phyloP scores from a whole-genome alignment of 2,888 invertebrate species.

The Pegoplata infirma region DNA sequence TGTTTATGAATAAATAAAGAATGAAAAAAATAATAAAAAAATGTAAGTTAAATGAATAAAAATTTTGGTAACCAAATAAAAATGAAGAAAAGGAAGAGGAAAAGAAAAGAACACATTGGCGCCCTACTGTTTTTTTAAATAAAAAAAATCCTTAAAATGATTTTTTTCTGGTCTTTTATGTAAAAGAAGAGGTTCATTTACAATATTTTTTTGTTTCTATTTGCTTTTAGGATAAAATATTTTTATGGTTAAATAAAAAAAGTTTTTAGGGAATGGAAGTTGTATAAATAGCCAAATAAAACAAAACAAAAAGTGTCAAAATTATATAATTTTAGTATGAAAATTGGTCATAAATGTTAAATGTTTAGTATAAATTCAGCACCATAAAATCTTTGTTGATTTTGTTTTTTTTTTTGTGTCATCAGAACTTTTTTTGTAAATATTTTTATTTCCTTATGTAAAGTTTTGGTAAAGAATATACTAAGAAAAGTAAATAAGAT shows the following conservation, averaged over 20 bases:
- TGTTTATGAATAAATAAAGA: constrained; percentile 5
- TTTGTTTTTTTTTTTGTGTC: constrained; percentile 42
- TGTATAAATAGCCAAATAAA: background rate
- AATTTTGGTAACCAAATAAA: background rate
- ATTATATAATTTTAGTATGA: constrained; percentile 7
- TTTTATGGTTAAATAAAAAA: constrained; percentile 25
- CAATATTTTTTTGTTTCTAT: background rate
- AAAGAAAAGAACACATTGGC: constrained; percentile 19
- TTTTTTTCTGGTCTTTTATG: background rate
- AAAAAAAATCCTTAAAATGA: background rate
- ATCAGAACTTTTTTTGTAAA: constrained; percentile 6
- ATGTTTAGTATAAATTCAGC: constrained; percentile 35
- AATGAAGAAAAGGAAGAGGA: background rate
- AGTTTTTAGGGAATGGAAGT: background rate
- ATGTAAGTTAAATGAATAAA: background rate
- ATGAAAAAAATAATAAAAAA: constrained; percentile 1
- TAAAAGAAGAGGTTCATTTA: constrained; percentile 39
- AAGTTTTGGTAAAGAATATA: constrained; percentile 25
- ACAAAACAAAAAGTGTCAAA: constrained; percentile 20
- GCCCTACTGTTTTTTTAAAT: constrained; percentile 37
- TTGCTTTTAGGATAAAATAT: background rate
- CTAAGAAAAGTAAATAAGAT: constrained; percentile 2
- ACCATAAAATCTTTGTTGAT: too few species aligned
- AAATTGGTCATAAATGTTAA: constrained; percentile 40
- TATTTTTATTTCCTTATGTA: constrained; percentile 25